Percentiles rank a stretch among this genome's conserved stretches.
These are phyloP conservation scores for Ephestia elutella DNA, from an alignment of 1,140 invertebrate genomes.

Conservation along the genomic window DNA sequence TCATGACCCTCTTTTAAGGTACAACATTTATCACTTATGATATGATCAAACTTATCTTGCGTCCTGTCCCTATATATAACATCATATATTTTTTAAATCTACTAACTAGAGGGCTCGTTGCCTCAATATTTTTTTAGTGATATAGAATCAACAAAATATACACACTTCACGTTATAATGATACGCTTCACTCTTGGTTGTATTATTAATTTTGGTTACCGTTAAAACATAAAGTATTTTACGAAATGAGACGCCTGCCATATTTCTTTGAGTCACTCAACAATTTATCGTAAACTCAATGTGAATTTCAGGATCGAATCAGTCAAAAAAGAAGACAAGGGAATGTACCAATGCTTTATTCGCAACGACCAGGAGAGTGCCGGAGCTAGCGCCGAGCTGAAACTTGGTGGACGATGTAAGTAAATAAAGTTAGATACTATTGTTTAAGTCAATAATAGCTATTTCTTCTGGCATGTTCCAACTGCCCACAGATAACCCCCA, in stretches of 20 bases:
- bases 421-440: neutral
- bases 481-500: no score
- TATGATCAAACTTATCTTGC: neutral
- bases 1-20: conserved; percentile 82
- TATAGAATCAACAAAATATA: no score
- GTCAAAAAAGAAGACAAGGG: conserved; percentile 96
- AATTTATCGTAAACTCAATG: neutral
- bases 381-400: conserved; percentile 94
- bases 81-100: neutral
- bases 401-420: conserved; percentile 91
- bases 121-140: no score
- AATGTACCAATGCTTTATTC: conserved; percentile 97
- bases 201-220: no score
- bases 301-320: conserved; percentile 82
- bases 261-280: neutral
- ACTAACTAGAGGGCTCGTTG: no score
- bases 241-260: no score
- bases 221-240: no score
- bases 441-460: no score
- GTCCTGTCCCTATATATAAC: neutral
- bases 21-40: no score
- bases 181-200: no score
- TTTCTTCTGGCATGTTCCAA: no score
- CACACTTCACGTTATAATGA: no score
- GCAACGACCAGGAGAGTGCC: conserved; percentile 94